Conservation (phyloP, 2,797 vertebrate genomes). For the Chelonia mydas region DNA sequence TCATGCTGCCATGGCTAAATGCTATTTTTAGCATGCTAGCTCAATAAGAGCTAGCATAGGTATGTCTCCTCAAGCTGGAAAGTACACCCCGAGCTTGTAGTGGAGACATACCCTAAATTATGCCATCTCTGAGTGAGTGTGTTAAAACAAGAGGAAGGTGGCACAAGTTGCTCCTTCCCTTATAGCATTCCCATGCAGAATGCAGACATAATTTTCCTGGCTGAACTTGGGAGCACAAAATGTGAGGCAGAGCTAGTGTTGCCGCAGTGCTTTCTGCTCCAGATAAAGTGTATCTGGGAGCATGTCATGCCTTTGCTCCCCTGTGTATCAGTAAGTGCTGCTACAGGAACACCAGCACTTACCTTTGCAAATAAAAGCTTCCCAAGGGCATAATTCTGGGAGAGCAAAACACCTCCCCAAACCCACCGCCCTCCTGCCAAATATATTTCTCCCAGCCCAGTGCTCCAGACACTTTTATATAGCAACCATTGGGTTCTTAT, state of each 20-base stretch:
- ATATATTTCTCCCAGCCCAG: not conserved
- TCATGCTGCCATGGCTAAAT: too few relatives aligned
- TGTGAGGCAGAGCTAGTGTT: not conserved
- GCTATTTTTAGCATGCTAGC: too few relatives aligned
- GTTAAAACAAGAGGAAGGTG: not conserved
- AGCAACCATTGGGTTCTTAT: not conserved
- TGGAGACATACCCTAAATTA: too few relatives aligned
- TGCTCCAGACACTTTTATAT: not conserved
- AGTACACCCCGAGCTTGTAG: too few relatives aligned
- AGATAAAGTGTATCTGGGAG: not conserved
- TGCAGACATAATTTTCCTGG: not conserved
- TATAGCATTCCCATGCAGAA: not conserved
- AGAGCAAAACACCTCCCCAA: not conserved
- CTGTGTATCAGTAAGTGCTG: not conserved
- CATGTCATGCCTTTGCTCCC: not conserved
- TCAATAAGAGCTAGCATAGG: too few relatives aligned
- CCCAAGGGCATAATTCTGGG: not conserved
- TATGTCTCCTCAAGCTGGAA: too few relatives aligned
- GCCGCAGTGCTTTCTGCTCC: not conserved
- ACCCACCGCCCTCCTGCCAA: not conserved
- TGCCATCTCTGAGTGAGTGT: too few relatives aligned
- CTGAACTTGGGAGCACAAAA: not conserved
- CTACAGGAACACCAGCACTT: not conserved
- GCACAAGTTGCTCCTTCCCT: not conserved
- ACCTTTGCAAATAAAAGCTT: not conserved